phyloP scores from a whole-genome alignment of 2,888 invertebrate species.

The Agrotis puta region DNA sequence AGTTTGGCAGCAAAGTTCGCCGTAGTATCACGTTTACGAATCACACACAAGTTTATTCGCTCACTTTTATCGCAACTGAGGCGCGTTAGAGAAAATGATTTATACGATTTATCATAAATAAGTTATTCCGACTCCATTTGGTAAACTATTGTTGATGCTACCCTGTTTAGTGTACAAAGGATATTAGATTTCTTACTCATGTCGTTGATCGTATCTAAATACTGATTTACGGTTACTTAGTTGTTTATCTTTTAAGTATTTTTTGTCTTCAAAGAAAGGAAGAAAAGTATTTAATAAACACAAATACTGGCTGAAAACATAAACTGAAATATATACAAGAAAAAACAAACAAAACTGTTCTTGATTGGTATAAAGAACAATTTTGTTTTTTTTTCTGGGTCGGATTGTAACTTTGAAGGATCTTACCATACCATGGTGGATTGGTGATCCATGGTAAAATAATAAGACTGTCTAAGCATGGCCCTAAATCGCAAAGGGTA shows the following conservation, averaged over 20 bases:
- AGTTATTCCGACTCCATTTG: constrained; percentile 85
- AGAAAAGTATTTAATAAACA: neutral
- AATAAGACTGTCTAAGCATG: too few relatives aligned
- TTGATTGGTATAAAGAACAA: too few relatives aligned
- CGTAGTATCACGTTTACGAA: constrained; percentile 85
- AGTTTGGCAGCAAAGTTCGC: constrained; percentile 66
- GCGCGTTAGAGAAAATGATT: constrained; percentile 89
- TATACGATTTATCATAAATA: constrained; percentile 90
- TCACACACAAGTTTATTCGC: constrained; percentile 89
- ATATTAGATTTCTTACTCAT: constrained; percentile 69
- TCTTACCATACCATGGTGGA: too few relatives aligned
- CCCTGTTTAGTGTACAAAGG: constrained; percentile 70
- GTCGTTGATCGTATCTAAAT: constrained; percentile 25
- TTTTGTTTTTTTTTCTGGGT: too few relatives aligned
- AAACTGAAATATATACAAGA: too few relatives aligned
- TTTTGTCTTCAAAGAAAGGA: neutral
- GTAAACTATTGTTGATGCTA: constrained; percentile 79
- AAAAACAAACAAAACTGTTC: too few relatives aligned
- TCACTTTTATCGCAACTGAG: constrained; percentile 86
- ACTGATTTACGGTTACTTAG: constrained; percentile 18
- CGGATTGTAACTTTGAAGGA: too few relatives aligned
- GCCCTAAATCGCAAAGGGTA: too few relatives aligned
- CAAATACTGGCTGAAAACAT: too few relatives aligned
- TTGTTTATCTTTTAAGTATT: neutral
- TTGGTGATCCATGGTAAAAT: too few relatives aligned